Percentiles rank a stretch among this genome's conserved stretches.
phyloP scores from a whole-genome alignment of 1,140 invertebrate species.

The Tenebrio molitor region DNA sequence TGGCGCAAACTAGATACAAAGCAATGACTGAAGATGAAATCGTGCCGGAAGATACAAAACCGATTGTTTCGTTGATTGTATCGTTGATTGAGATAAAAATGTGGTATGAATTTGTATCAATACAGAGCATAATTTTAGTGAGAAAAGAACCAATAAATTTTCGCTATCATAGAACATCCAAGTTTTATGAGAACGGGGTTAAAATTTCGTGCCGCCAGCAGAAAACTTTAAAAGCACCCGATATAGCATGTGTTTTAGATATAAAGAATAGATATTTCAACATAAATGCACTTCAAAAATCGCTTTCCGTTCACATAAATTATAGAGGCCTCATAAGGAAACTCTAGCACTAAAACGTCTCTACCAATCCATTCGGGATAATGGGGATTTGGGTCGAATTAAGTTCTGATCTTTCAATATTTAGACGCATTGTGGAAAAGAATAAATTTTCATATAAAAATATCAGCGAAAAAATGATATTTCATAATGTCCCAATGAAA shows the following conservation, averaged over 20 bases:
- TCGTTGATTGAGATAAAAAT: slow-evolving; percentile 14
- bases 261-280: slow-evolving; percentile 48
- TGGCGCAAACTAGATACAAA: too few relatives aligned
- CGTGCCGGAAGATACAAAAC: background rate
- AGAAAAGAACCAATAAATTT: slow-evolving; percentile 42
- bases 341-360: slow-evolving; percentile 27
- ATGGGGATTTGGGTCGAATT: slow-evolving; percentile 27
- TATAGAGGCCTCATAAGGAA: slow-evolving; percentile 29
- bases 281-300: slow-evolving; percentile 48
- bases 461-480: slow-evolving; percentile 31
- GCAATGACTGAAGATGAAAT: background rate
- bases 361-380: slow-evolving; percentile 32
- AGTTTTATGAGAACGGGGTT: slow-evolving; percentile 47
- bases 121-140: slow-evolving; percentile 1
- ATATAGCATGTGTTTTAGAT: slow-evolving; percentile 47
- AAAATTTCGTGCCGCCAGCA: slow-evolving; percentile 47
- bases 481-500: slow-evolving; percentile 37
- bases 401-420: slow-evolving; percentile 34
- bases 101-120: slow-evolving; percentile 34
- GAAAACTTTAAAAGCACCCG: slow-evolving; percentile 46
- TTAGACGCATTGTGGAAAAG: slow-evolving; percentile 24
- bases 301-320: slow-evolving; percentile 41
- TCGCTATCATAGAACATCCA: slow-evolving; percentile 37
- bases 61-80: background rate
- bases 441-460: slow-evolving; percentile 38